Percentiles rank a stretch among this genome's conserved stretches.
phyloP scores from a whole-genome alignment of 1,140 invertebrate genomes.

The Neodiprion pinetum region DNA sequence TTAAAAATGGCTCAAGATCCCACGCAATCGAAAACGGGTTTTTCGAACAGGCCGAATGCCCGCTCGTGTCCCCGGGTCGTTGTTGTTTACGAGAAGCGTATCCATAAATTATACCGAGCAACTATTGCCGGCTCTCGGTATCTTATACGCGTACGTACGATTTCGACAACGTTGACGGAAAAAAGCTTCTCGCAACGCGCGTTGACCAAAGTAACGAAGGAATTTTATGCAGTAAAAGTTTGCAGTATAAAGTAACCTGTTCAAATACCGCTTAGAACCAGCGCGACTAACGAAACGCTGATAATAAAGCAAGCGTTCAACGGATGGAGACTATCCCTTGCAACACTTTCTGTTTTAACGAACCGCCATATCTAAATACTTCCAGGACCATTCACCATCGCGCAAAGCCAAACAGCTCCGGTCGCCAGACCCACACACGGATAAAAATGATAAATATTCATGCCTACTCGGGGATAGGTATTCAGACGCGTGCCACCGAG shows the following conservation, averaged over 20 bases:
- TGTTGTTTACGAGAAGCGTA: background rate
- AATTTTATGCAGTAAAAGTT: too few species aligned
- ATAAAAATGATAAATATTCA: slow-evolving; percentile 7
- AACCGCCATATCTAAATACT: background rate
- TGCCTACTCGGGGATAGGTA: background rate
- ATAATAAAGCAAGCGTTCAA: background rate
- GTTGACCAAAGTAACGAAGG: too few species aligned
- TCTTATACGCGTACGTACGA: too few species aligned
- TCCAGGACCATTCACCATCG: background rate
- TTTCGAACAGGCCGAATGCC: background rate
- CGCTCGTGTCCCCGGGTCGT: background rate
- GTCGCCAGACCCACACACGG: background rate
- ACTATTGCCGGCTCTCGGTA: too few species aligned
- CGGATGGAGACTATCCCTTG: background rate
- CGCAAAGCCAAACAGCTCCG: background rate
- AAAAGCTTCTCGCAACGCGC: too few species aligned
- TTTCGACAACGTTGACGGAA: too few species aligned
- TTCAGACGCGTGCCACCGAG: background rate
- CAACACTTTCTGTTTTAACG: slow-evolving; percentile 5
- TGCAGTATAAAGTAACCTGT: too few species aligned
- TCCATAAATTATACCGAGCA: background rate
- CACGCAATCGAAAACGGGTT: slow-evolving; percentile 1
- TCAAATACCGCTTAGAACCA: too few species aligned
- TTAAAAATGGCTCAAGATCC: slow-evolving; percentile 5
- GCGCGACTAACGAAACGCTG: too few species aligned